These are phyloP conservation scores for Gryllus bimaculatus DNA, from an alignment of 1,140 invertebrate species.

Conservation along the genomic window DNA sequence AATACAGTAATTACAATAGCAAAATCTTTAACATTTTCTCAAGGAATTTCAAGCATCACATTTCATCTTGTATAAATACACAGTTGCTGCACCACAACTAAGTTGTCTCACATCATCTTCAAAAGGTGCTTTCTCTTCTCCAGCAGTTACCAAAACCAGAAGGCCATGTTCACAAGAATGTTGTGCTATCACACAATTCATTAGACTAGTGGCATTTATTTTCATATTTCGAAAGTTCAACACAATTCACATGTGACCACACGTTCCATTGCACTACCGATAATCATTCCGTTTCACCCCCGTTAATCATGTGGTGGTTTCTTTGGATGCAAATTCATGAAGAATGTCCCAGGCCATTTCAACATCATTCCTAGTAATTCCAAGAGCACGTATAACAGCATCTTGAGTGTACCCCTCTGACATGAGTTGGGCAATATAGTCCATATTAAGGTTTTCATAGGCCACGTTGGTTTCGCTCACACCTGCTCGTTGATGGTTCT, in stretches of 20 bases:
- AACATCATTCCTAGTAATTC: conserved; percentile 84
- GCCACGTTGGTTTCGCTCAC: conserved; percentile 27
- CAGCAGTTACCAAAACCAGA: background rate
- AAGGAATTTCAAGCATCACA: background rate
- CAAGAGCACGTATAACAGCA: conserved; percentile 78
- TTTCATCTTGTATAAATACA: background rate
- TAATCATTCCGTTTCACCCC: background rate
- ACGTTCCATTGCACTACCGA: background rate
- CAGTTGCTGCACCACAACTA: background rate
- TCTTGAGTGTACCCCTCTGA: conserved; percentile 82
- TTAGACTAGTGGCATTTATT: background rate
- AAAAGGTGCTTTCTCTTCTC: background rate
- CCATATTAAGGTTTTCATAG: conserved; percentile 86
- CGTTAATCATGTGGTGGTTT: conserved; percentile 23
- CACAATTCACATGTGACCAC: background rate
- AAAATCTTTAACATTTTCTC: background rate
- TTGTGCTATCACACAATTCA: background rate
- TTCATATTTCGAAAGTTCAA: background rate
- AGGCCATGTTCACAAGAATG: background rate
- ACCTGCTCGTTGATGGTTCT: conserved; percentile 8
- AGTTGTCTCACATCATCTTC: background rate
- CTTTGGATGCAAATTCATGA: conserved; percentile 76
- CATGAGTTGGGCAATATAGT: conserved; percentile 77
- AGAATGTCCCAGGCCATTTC: conserved; percentile 93
- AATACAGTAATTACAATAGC: conserved; percentile 1